A percentile compares a stretch with the other conserved stretches of the same genome.
phyloP scores from a whole-genome alignment of 2,113 vertebrate genomes.

The Phainopepla nitens region DNA sequence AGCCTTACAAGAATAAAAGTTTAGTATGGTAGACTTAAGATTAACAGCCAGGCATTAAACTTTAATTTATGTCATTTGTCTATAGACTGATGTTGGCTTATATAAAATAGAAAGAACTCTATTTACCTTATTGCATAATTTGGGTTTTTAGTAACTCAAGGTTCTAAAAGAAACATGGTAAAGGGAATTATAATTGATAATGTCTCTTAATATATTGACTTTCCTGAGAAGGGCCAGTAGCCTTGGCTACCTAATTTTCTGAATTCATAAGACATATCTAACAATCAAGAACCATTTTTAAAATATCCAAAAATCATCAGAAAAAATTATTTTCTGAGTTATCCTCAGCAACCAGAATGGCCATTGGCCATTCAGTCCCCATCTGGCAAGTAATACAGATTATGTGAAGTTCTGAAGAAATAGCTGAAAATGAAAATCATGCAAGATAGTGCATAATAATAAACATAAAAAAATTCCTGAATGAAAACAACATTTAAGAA shows the following conservation, averaged over 20 bases:
- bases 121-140: background rate
- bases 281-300: background rate
- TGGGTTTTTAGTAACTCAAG: background rate
- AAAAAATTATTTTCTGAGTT: background rate
- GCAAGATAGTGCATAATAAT: background rate
- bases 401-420: background rate
- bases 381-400: background rate
- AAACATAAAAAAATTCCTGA: background rate
- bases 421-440: background rate
- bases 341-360: background rate
- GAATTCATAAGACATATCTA: background rate
- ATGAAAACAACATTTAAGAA: background rate
- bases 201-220: background rate
- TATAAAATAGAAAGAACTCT: background rate
- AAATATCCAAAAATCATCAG: background rate
- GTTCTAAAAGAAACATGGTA: background rate
- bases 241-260: background rate
- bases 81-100: background rate
- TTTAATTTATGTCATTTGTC: background rate
- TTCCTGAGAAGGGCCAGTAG: background rate
- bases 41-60: background rate
- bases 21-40: background rate
- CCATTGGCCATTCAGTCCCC: background rate
- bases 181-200: background rate
- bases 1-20: background rate